These are phyloP conservation scores for Symphodus melops DNA, from an alignment of 2,113 vertebrate species.

Conservation along the genomic window DNA sequence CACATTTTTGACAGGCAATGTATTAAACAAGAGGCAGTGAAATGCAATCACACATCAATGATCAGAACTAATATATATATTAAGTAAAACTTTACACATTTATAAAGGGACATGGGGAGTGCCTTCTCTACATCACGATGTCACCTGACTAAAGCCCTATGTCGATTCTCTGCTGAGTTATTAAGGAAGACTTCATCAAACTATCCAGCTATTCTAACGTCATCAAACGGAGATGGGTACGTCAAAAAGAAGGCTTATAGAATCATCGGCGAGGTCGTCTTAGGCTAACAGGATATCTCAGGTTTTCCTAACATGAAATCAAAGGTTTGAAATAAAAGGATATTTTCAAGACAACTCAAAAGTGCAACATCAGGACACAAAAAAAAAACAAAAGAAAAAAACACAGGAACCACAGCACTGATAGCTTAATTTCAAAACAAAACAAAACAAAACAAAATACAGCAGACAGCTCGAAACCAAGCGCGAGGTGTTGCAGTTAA, in stretches of 20 bases:
- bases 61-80: constrained; percentile 47
- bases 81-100: constrained; percentile 53
- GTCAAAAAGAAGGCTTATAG: constrained; percentile 15
- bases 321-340: constrained; percentile 28
- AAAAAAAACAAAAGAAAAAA: constrained; percentile 41
- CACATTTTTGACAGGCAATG: constrained; percentile 61
- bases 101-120: constrained; percentile 39
- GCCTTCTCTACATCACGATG: constrained; percentile 30
- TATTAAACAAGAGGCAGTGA: constrained; percentile 59
- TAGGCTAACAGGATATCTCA: constrained; percentile 2
- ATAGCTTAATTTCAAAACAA: constrained; percentile 55
- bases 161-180: constrained; percentile 17
- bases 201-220: constrained; percentile 22
- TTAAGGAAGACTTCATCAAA: constrained; percentile 57
- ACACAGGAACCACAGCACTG: constrained; percentile 47
- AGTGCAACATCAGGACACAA: constrained; percentile 67
- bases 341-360: constrained; percentile 42
- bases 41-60: constrained; percentile 55
- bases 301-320: constrained; percentile 40
- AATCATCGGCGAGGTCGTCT: constrained; percentile 19
- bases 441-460: neutral
- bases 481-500: constrained; percentile 43
- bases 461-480: constrained; percentile 18
- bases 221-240: constrained; percentile 21
- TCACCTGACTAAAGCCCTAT: constrained; percentile 47